Conservation (phyloP, 2,113 vertebrate genomes). For the Hyla sarda region DNA sequence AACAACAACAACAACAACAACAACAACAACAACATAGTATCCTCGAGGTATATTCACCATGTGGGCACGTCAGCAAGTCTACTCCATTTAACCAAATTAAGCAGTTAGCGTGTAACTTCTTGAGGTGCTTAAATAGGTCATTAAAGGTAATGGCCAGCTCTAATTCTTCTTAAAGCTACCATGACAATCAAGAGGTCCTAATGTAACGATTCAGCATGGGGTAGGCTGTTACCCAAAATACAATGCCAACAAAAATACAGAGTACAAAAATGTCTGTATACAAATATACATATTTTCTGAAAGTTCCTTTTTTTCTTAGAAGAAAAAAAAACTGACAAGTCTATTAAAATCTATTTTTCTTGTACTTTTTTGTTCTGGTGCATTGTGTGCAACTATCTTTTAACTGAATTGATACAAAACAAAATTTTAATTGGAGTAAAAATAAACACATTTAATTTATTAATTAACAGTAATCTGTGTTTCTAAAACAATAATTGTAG, state of each 20-base stretch:
- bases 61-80: slow-evolving; percentile 17
- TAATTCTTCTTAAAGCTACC: neutral
- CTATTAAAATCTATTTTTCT: no score
- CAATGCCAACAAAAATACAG: no score
- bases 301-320: no score
- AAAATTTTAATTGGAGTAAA: no score
- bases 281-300: neutral
- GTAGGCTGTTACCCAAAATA: neutral
- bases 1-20: no score
- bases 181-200: neutral
- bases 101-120: neutral
- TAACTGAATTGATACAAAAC: no score
- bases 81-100: neutral
- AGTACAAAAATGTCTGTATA: no score
- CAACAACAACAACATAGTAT: slow-evolving; percentile 2
- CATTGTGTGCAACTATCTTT: no score
- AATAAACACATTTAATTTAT: no score
- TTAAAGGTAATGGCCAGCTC: neutral
- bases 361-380: no score
- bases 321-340: no score
- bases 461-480: no score
- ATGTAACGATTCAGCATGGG: neutral
- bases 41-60: slow-evolving; percentile 1
- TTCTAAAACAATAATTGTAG: neutral
- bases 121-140: neutral